A percentile compares a stretch with the other conserved stretches of the same genome.
Evolutionary conservation across 2,888 invertebrate genomes (phyloP).

Genomic region (Julus scandinavius): DNA sequence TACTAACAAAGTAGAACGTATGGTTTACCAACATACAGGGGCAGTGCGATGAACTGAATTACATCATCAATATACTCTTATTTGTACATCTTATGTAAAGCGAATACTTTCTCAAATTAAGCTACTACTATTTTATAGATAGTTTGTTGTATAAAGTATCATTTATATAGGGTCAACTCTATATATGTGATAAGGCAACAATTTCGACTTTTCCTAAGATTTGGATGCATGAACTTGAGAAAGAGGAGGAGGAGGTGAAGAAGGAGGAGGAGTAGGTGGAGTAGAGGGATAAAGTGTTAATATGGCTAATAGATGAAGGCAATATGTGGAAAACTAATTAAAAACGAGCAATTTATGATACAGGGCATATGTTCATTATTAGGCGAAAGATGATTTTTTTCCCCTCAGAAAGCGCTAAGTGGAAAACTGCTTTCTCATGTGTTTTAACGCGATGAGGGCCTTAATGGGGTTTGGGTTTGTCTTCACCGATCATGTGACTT

Average conservation of each 20-base stretch:
- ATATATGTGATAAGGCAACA: background rate
- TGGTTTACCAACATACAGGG: background rate
- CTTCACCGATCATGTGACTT: constrained; percentile 30
- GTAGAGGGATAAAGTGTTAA: background rate
- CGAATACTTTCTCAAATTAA: too few species aligned
- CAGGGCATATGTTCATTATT: constrained; percentile 45
- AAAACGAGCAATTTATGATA: constrained; percentile 46
- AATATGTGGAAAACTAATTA: constrained; percentile 46
- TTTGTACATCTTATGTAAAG: too few species aligned
- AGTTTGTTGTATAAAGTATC: background rate
- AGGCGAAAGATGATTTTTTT: constrained; percentile 14
- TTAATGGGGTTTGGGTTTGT: constrained; percentile 42
- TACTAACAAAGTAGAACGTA: background rate
- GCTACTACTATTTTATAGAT: too few species aligned
- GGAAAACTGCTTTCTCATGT: constrained; percentile 45
- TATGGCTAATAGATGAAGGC: constrained; percentile 39
- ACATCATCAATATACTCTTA: too few species aligned
- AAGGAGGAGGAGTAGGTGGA: background rate
- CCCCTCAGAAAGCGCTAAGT: background rate
- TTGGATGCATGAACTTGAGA: too few species aligned
- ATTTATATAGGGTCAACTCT: background rate
- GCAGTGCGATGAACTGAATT: background rate
- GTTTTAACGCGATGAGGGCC: constrained; percentile 22
- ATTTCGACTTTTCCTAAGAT: background rate
- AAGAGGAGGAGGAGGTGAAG: background rate